Base-by-base conservation (phyloP, 2,113 vertebrate species). In the Passer domesticus region DNA sequence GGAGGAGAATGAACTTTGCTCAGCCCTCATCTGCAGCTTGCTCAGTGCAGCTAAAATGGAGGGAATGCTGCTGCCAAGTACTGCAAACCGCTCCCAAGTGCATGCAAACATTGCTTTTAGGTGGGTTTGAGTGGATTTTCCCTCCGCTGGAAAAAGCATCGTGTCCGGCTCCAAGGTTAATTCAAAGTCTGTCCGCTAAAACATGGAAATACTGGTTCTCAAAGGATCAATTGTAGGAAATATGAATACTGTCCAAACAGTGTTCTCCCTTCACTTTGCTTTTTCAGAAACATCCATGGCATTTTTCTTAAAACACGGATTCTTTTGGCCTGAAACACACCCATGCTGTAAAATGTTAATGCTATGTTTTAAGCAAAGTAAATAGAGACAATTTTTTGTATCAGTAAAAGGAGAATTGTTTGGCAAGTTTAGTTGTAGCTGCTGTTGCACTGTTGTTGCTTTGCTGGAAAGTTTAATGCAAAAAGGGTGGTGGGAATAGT, bases 401-500 rank as follows among this genome's bases (percentile, higher is more conserved):
- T 62, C 41, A 27, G 20, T 60, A 47, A 60, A n/a, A 31, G 25
- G 17, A 43, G 70, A 55, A 30, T 55, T 76, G 30, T 81, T 58
- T 67, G 52, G 24, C 24, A 75, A 2, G 31, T 77, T 44, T 6
- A 43, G 5, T 46, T 44, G 30, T 24, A 50, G 33, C 22, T 78
- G 27, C 24, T 50, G 19, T 87, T 72, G 33, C 23, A 33, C 21
- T 59, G 31, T 8, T 49, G 5, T 90, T 80, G 50, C 33, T 68
- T 79, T 64, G 19, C 52, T 24, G 7, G 24, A 53, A 30, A 67
- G 68, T 35, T 37, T 24, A 11, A 35, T 15, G 24, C 17, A 50
- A 13, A 72, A 47, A 0, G 6, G 5, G 3, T 69, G 41, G 15
- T 0, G 0, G 39, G 68, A 78, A 9, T 27, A 77, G 35, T 53